Percentiles rank a stretch among this genome's conserved stretches.
Conservation (phyloP, 2,888 invertebrate genomes). For the Eilema caniola region DNA sequence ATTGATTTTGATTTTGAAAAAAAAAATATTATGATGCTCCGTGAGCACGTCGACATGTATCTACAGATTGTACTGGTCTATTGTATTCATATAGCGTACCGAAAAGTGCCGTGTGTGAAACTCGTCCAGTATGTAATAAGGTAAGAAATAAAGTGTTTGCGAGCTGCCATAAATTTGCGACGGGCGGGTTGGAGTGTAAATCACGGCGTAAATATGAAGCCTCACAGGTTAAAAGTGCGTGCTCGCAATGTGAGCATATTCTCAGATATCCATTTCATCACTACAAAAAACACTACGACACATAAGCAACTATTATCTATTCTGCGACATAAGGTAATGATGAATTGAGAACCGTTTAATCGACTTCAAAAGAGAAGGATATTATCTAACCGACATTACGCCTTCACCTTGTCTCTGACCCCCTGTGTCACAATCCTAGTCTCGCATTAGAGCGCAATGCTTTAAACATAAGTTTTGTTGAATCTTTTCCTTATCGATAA, state of each 20-base stretch:
- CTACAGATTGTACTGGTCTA: no score
- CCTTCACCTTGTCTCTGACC: no score
- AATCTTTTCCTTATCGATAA: no score
- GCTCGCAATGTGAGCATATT: conserved; percentile 43
- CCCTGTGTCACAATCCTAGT: no score
- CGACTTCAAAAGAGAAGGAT: not conserved
- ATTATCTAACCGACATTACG: no score
- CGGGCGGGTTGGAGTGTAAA: conserved; percentile 37
- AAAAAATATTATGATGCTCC: no score
- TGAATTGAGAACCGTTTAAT: not conserved
- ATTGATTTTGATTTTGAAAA: no score
- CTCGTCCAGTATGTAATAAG: conserved; percentile 9
- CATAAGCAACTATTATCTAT: no score
- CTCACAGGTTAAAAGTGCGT: conserved; percentile 40
- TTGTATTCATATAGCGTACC: not conserved
- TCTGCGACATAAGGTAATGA: not conserved
- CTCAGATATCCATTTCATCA: conserved; percentile 44
- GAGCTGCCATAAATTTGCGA: conserved; percentile 38
- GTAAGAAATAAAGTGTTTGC: conserved; percentile 36
- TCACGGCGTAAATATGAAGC: conserved; percentile 43
- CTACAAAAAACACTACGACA: conserved; percentile 24
- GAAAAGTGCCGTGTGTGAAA: not conserved
- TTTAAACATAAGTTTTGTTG: no score
- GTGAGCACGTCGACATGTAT: no score
- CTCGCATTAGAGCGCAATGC: no score